These are phyloP conservation scores for Lepus europaeus DNA, from an alignment of 2,113 vertebrate species.

Conservation along the genomic window DNA sequence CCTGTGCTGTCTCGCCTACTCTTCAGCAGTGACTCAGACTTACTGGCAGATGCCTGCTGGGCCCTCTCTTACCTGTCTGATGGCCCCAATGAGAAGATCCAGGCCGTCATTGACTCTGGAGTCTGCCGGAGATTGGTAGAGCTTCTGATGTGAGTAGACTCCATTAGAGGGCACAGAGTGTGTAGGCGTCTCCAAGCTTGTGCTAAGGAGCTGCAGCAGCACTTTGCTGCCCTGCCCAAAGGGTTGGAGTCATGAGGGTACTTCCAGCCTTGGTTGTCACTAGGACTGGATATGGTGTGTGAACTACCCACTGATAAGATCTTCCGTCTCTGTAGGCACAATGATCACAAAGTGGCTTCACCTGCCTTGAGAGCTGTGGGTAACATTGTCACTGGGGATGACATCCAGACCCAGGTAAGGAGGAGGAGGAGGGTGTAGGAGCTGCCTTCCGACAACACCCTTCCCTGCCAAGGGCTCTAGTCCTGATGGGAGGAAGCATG, in stretches of 20 bases:
- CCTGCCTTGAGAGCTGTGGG: constrained; percentile 98
- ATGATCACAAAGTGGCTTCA: constrained; percentile 98
- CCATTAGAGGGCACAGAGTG: constrained; percentile 30
- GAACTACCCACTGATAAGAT: constrained; percentile 31
- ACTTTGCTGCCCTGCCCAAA: not conserved
- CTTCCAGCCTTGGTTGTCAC: not conserved
- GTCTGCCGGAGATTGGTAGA: constrained; percentile 98
- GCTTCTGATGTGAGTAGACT: constrained; percentile 94
- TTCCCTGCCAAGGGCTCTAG: not conserved
- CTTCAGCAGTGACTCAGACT: constrained; percentile 98
- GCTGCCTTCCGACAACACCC: not conserved
- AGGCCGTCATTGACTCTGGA: constrained; percentile 98
- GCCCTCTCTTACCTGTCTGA: constrained; percentile 98
- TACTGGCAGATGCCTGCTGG: constrained; percentile 99
- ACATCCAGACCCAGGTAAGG: constrained; percentile 98
- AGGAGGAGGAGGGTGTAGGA: accelerated
- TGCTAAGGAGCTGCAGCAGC: not conserved
- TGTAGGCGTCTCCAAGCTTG: not conserved
- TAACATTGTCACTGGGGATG: constrained; percentile 98
- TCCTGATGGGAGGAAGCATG: not conserved
- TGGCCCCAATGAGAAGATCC: constrained; percentile 99
- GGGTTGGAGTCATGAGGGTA: not conserved
- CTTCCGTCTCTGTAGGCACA: constrained; percentile 90
- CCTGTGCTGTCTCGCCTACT: constrained; percentile 96
- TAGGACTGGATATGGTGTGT: not conserved